Conservation (phyloP, 2,888 invertebrate genomes). For the Griposia aprilina region DNA sequence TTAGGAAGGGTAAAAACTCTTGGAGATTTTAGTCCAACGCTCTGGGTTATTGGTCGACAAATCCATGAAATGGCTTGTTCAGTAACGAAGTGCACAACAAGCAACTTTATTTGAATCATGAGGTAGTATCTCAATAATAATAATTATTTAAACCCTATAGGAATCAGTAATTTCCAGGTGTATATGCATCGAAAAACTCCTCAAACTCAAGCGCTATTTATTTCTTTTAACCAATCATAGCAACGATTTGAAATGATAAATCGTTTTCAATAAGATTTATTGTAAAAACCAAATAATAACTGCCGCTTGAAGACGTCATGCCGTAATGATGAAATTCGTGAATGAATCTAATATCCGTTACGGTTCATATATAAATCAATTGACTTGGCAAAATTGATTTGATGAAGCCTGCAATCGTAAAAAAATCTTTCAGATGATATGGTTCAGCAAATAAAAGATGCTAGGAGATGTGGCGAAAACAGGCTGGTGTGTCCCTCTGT, state of each 20-base stretch:
- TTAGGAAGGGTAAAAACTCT: neutral
- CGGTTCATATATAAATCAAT: neutral
- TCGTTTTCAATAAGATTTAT: neutral
- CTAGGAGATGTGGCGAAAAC: no score
- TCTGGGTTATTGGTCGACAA: neutral
- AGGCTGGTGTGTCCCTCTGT: no score
- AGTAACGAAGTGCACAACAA: neutral
- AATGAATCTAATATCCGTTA: conserved; percentile 5
- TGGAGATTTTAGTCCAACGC: neutral
- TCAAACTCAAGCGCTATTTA: neutral
- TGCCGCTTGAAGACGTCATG: neutral
- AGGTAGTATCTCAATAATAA: neutral
- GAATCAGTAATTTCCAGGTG: neutral
- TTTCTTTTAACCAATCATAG: neutral
- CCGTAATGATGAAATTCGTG: neutral
- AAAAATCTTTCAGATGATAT: neutral
- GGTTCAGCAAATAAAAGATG: neutral
- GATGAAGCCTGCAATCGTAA: neutral
- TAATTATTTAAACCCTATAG: neutral
- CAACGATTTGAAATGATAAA: neutral
- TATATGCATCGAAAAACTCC: neutral
- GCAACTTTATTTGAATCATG: neutral
- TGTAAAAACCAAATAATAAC: neutral
- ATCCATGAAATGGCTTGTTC: neutral
- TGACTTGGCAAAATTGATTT: neutral